Percentiles rank a stretch among this genome's conserved stretches.
phyloP scores from a whole-genome alignment of 2,797 vertebrate species.

The Jordanella pulchra region DNA sequence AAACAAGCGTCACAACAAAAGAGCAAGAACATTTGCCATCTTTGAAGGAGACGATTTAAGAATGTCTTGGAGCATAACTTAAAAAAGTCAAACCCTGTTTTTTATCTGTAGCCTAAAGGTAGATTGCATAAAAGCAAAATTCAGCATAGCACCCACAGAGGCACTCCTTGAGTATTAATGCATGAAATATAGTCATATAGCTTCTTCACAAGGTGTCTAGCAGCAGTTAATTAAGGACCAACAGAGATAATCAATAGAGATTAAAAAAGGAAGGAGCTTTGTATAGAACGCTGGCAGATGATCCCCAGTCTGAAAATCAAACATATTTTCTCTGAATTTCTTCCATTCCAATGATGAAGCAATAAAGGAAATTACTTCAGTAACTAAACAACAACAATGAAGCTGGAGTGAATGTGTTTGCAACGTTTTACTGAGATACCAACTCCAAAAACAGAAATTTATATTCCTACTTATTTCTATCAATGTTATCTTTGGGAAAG shows the following conservation, averaged over 20 bases:
- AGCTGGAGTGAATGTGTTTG: neutral
- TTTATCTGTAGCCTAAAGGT: slow-evolving; percentile 26
- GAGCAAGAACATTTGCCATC: neutral
- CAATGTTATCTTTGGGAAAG: neutral
- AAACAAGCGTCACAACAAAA: neutral
- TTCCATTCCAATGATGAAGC: neutral
- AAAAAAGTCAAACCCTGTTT: slow-evolving; percentile 26
- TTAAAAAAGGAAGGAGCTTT: slow-evolving; percentile 26
- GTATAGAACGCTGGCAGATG: slow-evolving; percentile 20
- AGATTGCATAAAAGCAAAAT: slow-evolving; percentile 26
- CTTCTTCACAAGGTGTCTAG: slow-evolving; percentile 30
- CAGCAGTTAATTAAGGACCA: slow-evolving; percentile 42
- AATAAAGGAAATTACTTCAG: neutral
- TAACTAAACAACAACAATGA: neutral
- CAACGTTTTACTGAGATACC: neutral
- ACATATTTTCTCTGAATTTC: neutral
- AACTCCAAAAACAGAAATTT: neutral
- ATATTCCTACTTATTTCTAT: neutral
- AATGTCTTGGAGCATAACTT: neutral
- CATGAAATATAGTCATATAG: slow-evolving; percentile 48
- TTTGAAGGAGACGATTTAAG: neutral
- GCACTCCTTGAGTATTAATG: slow-evolving; percentile 44
- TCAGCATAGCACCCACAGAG: slow-evolving; percentile 34
- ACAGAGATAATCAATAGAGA: slow-evolving; percentile 40
- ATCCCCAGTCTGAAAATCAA: neutral